Base-by-base conservation (phyloP, 1,140 invertebrate genomes). In the Drosophila jambulina region DNA sequence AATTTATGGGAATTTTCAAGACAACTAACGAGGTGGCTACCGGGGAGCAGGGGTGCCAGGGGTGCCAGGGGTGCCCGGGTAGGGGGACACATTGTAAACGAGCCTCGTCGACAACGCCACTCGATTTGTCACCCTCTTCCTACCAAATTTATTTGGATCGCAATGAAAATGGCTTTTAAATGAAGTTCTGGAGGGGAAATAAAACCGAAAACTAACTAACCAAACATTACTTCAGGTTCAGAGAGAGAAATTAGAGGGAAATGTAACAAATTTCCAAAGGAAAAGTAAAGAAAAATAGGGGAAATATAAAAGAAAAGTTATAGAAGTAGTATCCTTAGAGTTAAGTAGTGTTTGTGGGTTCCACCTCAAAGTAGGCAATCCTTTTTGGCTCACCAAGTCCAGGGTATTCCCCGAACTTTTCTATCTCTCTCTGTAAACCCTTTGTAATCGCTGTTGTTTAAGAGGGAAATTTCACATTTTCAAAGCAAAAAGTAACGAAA, bases 111-210 rank as follows among this genome's bases (percentile, higher is more conserved):
- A 43, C 27, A 57, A 42, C 38, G 48, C 49, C 29, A 69, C 65
- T 69, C 65, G 65, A 69, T 69, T 56, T 27, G 63, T 65, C 56
- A 54, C 34, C 38, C 32, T 40, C 53, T 21, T 27, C 38, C 42
- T 12, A 8, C 38, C 13, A n/a, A 71, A 72, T 48, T 58, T 69
- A 72, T 58, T 49, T 59, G 43, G 65, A 61, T 75, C 71, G 83
- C 83, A 49, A 63, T 80, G 80, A 83, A 87, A 87, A 87, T 86
- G 82, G 76, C 83, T 87, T 87, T 87, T 87, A 87, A 87, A 87
- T 87, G 54, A 77, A 79, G 60, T 85, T 83, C 67, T 86, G 21
- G 49, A 15, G 13, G 56, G 56, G 42, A 67, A 65, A 75, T 46
- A 43, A 64, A 60, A 59, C 53, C 53, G 34, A 65, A 68, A 65